phyloP scores from a whole-genome alignment of 2,797 vertebrate genomes.

The Arctocebus calabarensis region DNA sequence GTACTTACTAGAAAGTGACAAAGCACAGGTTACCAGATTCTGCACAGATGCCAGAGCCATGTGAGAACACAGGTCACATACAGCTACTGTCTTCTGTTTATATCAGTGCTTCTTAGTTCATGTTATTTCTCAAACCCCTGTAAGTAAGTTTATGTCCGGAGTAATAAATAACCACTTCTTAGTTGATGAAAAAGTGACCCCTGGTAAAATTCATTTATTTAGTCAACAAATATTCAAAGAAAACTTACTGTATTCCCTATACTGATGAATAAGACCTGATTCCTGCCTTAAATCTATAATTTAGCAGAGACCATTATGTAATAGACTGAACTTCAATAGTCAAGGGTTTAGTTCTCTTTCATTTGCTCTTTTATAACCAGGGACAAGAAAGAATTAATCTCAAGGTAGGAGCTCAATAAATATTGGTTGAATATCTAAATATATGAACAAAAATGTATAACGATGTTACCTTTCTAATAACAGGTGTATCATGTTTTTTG shows the following conservation, averaged over 20 bases:
- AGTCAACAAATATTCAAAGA: constrained; percentile 7
- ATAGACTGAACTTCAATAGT: not conserved
- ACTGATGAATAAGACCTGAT: constrained; percentile 13
- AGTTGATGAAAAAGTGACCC: constrained; percentile 10
- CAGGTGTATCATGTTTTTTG: not conserved
- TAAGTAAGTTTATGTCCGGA: not conserved
- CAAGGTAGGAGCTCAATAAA: not conserved
- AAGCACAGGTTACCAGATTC: constrained; percentile 49
- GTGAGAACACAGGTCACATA: constrained; percentile 68
- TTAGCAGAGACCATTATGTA: not conserved
- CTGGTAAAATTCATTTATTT: constrained; percentile 42
- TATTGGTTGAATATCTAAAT: not conserved
- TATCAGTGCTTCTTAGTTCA: not conserved
- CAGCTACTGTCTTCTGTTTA: not conserved
- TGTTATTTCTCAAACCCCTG: not conserved
- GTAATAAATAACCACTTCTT: not conserved
- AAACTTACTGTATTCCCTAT: constrained; percentile 9
- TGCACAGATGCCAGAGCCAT: constrained; percentile 69
- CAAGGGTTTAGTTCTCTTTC: not conserved
- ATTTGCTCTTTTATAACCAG: not conserved
- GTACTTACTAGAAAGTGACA: constrained; percentile 60
- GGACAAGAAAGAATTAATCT: not conserved
- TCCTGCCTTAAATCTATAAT: not conserved
- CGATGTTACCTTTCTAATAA: not conserved
- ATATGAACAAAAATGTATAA: not conserved